phyloP scores from a whole-genome alignment of 1,140 invertebrate genomes.

The Atta texana region DNA sequence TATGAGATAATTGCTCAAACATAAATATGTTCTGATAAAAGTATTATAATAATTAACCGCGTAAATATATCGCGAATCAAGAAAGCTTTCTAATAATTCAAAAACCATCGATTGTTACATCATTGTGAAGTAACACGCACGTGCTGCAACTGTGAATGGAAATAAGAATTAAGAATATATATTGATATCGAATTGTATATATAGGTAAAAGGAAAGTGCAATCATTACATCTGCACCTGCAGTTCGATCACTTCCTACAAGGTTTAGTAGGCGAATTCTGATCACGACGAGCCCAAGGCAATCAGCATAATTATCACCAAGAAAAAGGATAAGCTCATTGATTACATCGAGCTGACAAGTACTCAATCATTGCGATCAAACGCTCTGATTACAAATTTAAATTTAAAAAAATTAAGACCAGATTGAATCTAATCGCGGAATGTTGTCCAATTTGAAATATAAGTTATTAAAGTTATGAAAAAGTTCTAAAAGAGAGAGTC shows the following conservation, averaged over 20 bases:
- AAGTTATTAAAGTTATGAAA: not conserved
- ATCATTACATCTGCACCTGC: constrained; percentile 67
- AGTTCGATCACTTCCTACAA: constrained; percentile 45
- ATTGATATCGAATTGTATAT: constrained; percentile 43
- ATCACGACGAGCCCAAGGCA: constrained; percentile 8
- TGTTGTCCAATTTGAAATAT: not conserved
- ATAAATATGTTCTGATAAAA: not conserved
- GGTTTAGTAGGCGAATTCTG: constrained; percentile 56
- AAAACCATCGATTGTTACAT: constrained; percentile 2
- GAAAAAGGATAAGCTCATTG: not conserved
- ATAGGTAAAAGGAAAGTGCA: constrained; percentile 52
- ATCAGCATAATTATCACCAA: constrained; percentile 13
- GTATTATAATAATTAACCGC: not conserved
- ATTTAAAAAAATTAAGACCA: not conserved
- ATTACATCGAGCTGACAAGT: constrained; percentile 34
- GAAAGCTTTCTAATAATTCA: not conserved
- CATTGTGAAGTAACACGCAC: constrained; percentile 45
- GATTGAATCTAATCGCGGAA: constrained; percentile 4
- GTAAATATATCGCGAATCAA: not conserved
- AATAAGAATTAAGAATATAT: constrained; percentile 51
- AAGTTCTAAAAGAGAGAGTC: not conserved
- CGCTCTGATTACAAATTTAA: constrained; percentile 19
- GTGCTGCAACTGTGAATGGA: constrained; percentile 50
- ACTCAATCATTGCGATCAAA: not conserved
- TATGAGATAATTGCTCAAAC: not conserved